Percentiles rank a stretch among this genome's conserved stretches.
These are phyloP conservation scores for Margarornis squamiger DNA, from an alignment of 2,797 vertebrate genomes.

Conservation along the genomic window DNA sequence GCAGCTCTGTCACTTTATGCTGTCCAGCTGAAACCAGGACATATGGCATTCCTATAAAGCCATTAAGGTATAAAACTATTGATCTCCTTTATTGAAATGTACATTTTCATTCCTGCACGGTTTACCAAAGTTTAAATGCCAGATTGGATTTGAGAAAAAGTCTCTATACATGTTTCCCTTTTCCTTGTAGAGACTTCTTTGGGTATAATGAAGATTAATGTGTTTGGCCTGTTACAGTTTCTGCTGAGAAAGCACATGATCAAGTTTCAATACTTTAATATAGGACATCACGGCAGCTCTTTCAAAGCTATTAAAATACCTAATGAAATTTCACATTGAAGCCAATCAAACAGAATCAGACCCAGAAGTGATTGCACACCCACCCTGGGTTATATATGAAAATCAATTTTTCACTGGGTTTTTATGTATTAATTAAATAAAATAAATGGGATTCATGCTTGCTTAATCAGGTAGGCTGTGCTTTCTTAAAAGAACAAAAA, in stretches of 20 bases:
- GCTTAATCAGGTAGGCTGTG: neutral
- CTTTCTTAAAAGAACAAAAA: neutral
- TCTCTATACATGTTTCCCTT: neutral
- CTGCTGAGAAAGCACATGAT: neutral
- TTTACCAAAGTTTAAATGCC: neutral
- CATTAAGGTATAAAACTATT: neutral
- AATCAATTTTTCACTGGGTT: conserved; percentile 23
- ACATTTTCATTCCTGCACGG: neutral
- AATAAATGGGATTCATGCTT: neutral
- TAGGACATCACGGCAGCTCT: neutral
- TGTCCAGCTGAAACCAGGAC: neutral
- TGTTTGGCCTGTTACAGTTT: neutral
- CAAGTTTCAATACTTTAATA: neutral
- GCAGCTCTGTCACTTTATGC: neutral
- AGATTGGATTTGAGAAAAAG: neutral
- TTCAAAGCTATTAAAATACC: conserved; percentile 16
- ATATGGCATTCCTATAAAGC: neutral
- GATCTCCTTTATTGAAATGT: neutral
- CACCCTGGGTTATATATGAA: neutral
- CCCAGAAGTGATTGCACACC: neutral
- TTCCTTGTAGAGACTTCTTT: neutral
- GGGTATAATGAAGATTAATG: neutral
- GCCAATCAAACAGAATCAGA: neutral
- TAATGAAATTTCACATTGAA: conserved; percentile 17
- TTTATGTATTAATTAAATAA: conserved; percentile 28